Evolutionary conservation across 2,888 invertebrate species (phyloP).

Genomic region (Dynastes hyllus): DNA sequence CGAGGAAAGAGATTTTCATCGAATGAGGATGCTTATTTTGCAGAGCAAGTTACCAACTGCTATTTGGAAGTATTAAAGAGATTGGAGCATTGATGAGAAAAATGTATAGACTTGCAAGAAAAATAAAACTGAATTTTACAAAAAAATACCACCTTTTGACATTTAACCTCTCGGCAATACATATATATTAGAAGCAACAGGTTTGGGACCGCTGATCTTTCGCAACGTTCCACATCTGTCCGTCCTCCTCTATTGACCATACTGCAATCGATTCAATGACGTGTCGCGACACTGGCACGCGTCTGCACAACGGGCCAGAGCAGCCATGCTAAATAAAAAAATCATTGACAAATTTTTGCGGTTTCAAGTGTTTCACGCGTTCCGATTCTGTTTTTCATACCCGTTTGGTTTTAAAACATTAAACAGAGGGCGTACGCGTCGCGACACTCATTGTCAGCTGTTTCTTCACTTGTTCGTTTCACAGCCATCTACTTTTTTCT

Average conservation of each 20-base stretch:
- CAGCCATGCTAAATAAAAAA: background rate
- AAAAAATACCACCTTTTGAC: too few relatives aligned
- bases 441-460: background rate
- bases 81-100: too few relatives aligned
- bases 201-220: slow-evolving; percentile 11
- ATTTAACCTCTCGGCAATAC: too few relatives aligned
- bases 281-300: slow-evolving; percentile 6
- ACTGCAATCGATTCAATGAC: slow-evolving; percentile 18
- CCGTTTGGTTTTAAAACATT: background rate
- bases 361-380: background rate
- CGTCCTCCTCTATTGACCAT: background rate
- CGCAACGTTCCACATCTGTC: background rate
- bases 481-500: background rate
- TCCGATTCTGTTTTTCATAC: background rate
- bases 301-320: background rate
- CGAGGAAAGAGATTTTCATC: too few relatives aligned
- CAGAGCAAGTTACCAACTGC: too few relatives aligned
- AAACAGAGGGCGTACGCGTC: background rate
- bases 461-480: background rate
- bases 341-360: slow-evolving; percentile 10
- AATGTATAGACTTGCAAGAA: too few relatives aligned
- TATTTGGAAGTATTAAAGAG: too few relatives aligned
- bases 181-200: slow-evolving; percentile 5
- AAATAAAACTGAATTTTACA: too few relatives aligned
- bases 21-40: too few relatives aligned